Evolutionary conservation across 1,140 invertebrate species (phyloP).

Genomic region (Yoshiicerus persimilis): DNA sequence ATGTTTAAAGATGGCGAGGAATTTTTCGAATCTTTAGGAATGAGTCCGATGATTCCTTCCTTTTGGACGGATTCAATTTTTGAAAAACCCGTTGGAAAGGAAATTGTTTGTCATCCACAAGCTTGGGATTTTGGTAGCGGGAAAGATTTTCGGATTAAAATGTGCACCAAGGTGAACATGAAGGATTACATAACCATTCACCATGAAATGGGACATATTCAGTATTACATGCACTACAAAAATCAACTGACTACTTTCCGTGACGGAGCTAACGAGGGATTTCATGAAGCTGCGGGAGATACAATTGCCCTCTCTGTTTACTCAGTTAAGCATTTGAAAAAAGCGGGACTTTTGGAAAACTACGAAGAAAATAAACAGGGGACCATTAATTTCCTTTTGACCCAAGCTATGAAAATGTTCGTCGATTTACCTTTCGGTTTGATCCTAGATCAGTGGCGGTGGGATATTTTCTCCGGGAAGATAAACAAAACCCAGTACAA

Average conservation of each 20-base stretch:
- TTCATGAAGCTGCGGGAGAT: conserved; percentile 59
- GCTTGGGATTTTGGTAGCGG: conserved; percentile 37
- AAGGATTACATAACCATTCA: conserved; percentile 58
- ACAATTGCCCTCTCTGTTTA: conserved; percentile 76
- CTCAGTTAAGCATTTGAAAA: conserved; percentile 73
- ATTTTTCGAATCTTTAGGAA: conserved; percentile 29
- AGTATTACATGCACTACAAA: conserved; percentile 58
- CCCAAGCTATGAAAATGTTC: conserved; percentile 56
- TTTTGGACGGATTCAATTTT: conserved; percentile 53
- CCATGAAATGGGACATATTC: conserved; percentile 60
- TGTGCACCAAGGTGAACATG: conserved; percentile 59
- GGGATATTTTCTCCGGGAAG: conserved; percentile 54
- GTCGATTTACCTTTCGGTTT: conserved; percentile 41
- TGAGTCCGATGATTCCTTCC: neutral
- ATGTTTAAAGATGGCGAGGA: conserved; percentile 29
- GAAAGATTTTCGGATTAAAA: conserved; percentile 58
- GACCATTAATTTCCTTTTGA: conserved; percentile 58
- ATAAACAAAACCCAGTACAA: conserved; percentile 53
- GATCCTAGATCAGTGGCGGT: conserved; percentile 58
- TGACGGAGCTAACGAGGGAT: conserved; percentile 57
- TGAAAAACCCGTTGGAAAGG: neutral
- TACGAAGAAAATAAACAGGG: conserved; percentile 46
- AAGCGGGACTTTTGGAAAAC: neutral
- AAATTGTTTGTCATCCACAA: conserved; percentile 22
- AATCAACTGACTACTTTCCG: conserved; percentile 54